Evolutionary conservation across 1,140 invertebrate species (phyloP).

Genomic region (Tribolium madens): DNA sequence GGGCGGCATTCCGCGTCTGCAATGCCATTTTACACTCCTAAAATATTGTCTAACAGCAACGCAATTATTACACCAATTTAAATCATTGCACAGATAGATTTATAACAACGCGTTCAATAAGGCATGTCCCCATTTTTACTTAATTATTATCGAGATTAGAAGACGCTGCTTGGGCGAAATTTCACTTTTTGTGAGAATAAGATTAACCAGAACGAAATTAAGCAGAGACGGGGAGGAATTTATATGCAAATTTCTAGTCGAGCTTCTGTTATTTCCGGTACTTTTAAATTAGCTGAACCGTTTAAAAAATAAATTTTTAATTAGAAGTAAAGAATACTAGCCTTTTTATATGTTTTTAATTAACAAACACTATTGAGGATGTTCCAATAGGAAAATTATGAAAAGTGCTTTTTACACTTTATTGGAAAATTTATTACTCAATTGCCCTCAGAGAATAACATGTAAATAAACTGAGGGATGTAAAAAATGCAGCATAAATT

Average conservation of each 20-base stretch:
- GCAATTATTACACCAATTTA: conserved; percentile 15
- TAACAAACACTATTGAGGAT: no score
- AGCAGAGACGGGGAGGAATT: conserved; percentile 7
- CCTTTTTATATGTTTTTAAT: no score
- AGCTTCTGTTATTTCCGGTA: conserved; percentile 4
- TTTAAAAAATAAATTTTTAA: background rate
- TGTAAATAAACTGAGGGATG: no score
- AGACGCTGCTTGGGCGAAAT: background rate
- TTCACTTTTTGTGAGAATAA: conserved; percentile 11
- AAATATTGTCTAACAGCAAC: conserved; percentile 4
- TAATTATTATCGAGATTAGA: background rate
- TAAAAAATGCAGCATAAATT: no score
- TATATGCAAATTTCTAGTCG: conserved; percentile 8
- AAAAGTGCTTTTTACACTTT: background rate
- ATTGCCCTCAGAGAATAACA: no score
- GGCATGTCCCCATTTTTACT: background rate
- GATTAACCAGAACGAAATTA: conserved; percentile 8
- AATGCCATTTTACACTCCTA: conserved; percentile 20
- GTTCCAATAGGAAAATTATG: background rate
- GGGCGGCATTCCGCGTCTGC: conserved; percentile 16
- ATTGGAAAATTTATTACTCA: background rate
- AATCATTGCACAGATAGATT: background rate
- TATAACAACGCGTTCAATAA: background rate
- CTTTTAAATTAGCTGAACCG: background rate
- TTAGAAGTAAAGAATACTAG: no score